A percentile compares a stretch with the other conserved stretches of the same genome.
These are phyloP conservation scores for Aspidiotus rigidus DNA, from an alignment of 2,888 invertebrate genomes.

Conservation along the genomic window DNA sequence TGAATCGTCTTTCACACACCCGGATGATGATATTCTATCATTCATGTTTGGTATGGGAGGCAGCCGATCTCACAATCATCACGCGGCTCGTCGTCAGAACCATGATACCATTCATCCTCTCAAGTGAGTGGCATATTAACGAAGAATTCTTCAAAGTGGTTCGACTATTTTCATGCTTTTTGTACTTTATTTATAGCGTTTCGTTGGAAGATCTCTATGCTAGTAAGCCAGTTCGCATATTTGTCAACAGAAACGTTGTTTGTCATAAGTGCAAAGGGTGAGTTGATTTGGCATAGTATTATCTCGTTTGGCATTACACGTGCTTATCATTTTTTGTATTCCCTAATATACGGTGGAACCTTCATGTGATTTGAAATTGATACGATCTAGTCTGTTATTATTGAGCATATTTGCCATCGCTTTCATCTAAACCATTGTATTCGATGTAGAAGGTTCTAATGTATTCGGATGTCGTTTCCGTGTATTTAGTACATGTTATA, in stretches of 20 bases:
- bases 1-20: conserved; percentile 38
- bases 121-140: conserved; percentile 46
- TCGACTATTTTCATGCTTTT: conserved; percentile 6
- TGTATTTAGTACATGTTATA: no score
- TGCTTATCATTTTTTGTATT: no score
- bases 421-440: no score
- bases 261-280: conserved; percentile 68
- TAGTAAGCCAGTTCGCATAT: conserved; percentile 74
- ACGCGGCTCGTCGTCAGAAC: conserved; percentile 50
- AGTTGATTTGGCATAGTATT: conserved; percentile 38
- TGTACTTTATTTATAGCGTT: conserved; percentile 49
- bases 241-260: conserved; percentile 71
- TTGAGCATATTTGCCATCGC: no score
- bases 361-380: no score
- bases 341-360: no score
- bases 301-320: no score
- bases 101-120: conserved; percentile 76
- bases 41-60: conserved; percentile 53
- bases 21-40: conserved; percentile 56
- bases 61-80: conserved; percentile 44
- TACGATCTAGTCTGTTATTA: no score
- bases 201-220: conserved; percentile 83
- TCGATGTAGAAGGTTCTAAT: no score
- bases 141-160: neutral
- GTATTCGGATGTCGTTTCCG: no score